Evolutionary conservation across 2,888 invertebrate genomes (phyloP), one percentile per base, ranked within the genome.

Genomic region (Salticus scenicus): DNA sequence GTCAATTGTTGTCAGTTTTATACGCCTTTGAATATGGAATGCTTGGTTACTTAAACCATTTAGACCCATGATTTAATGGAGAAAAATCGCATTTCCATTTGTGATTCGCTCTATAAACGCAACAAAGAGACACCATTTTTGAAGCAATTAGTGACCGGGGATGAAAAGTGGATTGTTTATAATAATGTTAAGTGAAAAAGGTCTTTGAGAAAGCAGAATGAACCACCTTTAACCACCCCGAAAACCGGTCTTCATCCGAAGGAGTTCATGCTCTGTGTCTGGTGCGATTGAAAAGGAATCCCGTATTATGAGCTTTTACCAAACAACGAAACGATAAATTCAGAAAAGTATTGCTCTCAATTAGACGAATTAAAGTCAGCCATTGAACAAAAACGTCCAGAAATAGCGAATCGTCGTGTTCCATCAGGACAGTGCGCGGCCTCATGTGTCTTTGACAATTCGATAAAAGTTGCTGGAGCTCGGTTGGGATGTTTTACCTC

Each of bases 321-420:
- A 72, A 72, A 72, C 72, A 72, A 72, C 12, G 8, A 72, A 7
- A 24, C n/a, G 47, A 47, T 42, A 72, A 72, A 72, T 72, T 72
- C 51, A 72, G 42, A 47, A 24, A 42, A 72, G 47, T 72, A 72
- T 27, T 72, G 47, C 17, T 72, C 72, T 8, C 71, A 42, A 33
- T 71, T 37, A 71, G 71, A 37, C 41, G 37, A 71, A 71, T 37
- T n/a, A n/a, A n/a, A n/a, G 71, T 37, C 42, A 71, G 42, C 42
- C 33, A 24, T 71, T 27, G 66, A 71, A 71, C 1, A 71, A 37
- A 47, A 47, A 47, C 14, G 17, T 47, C 47, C 47, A 72, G n/a
- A 47, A 72, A 41, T 72, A 47, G 51, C 51, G 20, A 71, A 72
- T 72, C 47, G 42, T 28, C 72, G 27, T 72, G 72, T 42, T 72